phyloP scores from a whole-genome alignment of 2,888 invertebrate species.

The Caenorhabditis macrosperma region DNA sequence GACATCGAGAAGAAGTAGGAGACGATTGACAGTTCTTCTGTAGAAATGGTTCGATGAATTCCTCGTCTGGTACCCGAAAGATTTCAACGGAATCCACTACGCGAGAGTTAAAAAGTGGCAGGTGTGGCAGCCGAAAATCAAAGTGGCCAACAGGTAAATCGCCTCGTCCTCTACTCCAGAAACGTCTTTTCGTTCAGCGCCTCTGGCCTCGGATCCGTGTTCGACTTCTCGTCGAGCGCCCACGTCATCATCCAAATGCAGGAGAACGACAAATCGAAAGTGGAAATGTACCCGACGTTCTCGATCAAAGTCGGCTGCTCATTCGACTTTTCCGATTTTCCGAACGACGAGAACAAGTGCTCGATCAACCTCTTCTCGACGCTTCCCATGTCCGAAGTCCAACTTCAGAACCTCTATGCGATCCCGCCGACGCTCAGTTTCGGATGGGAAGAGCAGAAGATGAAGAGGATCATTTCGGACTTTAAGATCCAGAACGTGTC shows the following conservation, averaged over 20 bases:
- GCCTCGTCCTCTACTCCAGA: no score
- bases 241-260: slow-evolving; percentile 65
- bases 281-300: slow-evolving; percentile 76
- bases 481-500: slow-evolving; percentile 69
- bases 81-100: slow-evolving; percentile 73
- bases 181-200: no score
- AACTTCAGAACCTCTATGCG: slow-evolving; percentile 41
- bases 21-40: no score
- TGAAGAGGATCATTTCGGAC: slow-evolving; percentile 72
- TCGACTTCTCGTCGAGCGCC: slow-evolving; percentile 66
- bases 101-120: slow-evolving; percentile 76
- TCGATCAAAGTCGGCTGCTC: slow-evolving; percentile 75
- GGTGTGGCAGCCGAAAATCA: slow-evolving; percentile 76
- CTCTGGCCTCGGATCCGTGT: slow-evolving; percentile 71
- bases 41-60: slow-evolving; percentile 75
- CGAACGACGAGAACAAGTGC: slow-evolving; percentile 64
- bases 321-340: slow-evolving; percentile 73
- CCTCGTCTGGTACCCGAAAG: slow-evolving; percentile 76
- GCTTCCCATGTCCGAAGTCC: slow-evolving; percentile 54
- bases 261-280: slow-evolving; percentile 56
- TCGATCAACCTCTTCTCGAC: slow-evolving; percentile 52
- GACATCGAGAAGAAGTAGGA: background rate
- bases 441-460: slow-evolving; percentile 71
- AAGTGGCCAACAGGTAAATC: slow-evolving; percentile 74
- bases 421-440: slow-evolving; percentile 56